phyloP scores from a whole-genome alignment of 2,797 vertebrate species.

The Tiaroga cobitis region DNA sequence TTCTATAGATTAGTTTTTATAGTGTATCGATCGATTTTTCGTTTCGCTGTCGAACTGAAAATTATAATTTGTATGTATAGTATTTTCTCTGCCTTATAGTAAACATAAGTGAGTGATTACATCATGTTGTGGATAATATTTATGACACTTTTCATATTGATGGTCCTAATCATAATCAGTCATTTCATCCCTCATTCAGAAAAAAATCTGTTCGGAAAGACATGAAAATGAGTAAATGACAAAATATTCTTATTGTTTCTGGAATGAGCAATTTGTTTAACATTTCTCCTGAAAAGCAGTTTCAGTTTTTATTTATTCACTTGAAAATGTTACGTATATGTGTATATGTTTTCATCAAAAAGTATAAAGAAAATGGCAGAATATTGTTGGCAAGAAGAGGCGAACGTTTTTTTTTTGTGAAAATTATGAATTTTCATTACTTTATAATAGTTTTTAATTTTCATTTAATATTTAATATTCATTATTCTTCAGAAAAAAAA shows the following conservation, averaged over 20 bases:
- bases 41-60: not conserved
- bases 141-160: too few relatives aligned
- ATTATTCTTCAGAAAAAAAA: not conserved
- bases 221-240: not conserved
- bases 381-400: too few relatives aligned
- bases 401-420: too few relatives aligned
- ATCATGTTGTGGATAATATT: not conserved
- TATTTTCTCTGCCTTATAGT: not conserved
- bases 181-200: too few relatives aligned
- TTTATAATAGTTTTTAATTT: too few relatives aligned
- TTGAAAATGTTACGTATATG: too few relatives aligned
- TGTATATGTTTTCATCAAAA: too few relatives aligned
- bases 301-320: not conserved
- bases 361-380: not conserved
- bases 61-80: not conserved
- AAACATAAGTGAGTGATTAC: not conserved
- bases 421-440: too few relatives aligned
- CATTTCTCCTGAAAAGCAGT: not conserved
- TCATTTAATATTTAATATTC: too few relatives aligned
- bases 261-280: not conserved
- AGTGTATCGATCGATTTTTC: too few relatives aligned
- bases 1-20: slow-evolving; percentile 3
- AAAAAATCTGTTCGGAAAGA: too few relatives aligned
- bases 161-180: too few relatives aligned
- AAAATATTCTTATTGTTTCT: not conserved